Conservation (phyloP, 2,113 vertebrate species). For the Crotalus tigris region DNA sequence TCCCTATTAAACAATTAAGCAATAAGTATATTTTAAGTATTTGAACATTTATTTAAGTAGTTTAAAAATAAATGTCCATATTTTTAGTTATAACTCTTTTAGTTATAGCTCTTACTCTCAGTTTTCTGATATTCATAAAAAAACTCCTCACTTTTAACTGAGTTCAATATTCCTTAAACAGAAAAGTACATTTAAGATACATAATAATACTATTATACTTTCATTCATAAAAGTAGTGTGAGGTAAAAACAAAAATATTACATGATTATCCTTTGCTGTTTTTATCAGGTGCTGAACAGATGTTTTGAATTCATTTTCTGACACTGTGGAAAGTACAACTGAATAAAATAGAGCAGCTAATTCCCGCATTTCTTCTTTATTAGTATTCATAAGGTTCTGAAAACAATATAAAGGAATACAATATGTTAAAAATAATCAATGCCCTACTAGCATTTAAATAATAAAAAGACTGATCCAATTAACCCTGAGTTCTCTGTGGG, state of each 20-base stretch:
- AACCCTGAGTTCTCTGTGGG: not conserved
- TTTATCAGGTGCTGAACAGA: constrained; percentile 90
- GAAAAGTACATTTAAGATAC: not conserved
- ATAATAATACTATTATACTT: not conserved
- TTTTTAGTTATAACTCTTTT: not conserved
- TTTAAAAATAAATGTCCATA: not conserved
- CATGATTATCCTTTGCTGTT: constrained; percentile 90
- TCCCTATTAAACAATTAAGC: not conserved
- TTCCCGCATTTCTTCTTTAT: constrained; percentile 97
- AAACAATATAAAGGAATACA: constrained; percentile 15
- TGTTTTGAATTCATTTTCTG: constrained; percentile 83
- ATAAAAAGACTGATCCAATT: not conserved
- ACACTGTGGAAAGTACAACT: constrained; percentile 87
- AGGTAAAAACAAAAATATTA: constrained; percentile 60
- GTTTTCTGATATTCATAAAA: not conserved
- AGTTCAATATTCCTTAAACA: not conserved
- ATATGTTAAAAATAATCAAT: not conserved
- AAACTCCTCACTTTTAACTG: not conserved
- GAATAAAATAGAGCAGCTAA: constrained; percentile 93
- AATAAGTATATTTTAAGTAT: not conserved
- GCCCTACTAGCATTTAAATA: not conserved
- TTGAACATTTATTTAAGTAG: not conserved
- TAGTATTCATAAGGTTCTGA: constrained; percentile 93
- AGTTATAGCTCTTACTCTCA: not conserved
- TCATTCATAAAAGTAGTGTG: not conserved